Evolutionary conservation across 1,140 invertebrate genomes (phyloP), one percentile per base, ranked within the genome.

Genomic region (Cataglyphis hispanica): DNA sequence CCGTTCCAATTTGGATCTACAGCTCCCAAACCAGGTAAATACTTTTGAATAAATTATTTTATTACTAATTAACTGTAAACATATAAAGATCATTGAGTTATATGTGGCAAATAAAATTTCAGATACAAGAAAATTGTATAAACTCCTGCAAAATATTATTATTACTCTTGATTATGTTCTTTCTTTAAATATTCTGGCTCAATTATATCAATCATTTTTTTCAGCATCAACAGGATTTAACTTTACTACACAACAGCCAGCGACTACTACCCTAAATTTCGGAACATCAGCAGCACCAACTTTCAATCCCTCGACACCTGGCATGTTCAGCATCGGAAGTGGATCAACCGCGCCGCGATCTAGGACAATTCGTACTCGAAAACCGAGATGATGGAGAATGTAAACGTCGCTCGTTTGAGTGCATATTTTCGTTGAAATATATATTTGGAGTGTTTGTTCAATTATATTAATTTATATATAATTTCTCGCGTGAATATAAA

Each of bases 311-410:
- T 75, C 92, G 1, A 43, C 89, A 1, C 70, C 87, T 6, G 92
- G 93, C 11, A 95, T 95, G 94, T 95, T 95, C 81, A 95, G 91
- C 75, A 95, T 95, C 40, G 95, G 95, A 22, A 93, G 94, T 3
- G 94, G 94, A 22, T 95, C 94, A 1, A 93, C 93, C 3, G 93
- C 93, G 6, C 93, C 95, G 22, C 91, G 94, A 77, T 87, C 93
- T 25, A 91, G 94, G 66, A 70, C 91, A 22, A 61, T 88, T 72
- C 88, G 94, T 81, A 16, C 84, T 8, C 91, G 94, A 81, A 91
- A 93, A 86, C 91, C 93, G 64, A 95, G 94, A 94, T 95, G 93
- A 95, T 94, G 92, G 92, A 94, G 93, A 93, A 93, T 94, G 91
- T 94, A 94, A 94, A 92, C 85, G 31, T 56, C n/a, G 5, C 37